Percentiles rank a stretch among this genome's conserved stretches.
Conservation (phyloP, 2,113 vertebrate genomes). For the Eonycteris spelaea region DNA sequence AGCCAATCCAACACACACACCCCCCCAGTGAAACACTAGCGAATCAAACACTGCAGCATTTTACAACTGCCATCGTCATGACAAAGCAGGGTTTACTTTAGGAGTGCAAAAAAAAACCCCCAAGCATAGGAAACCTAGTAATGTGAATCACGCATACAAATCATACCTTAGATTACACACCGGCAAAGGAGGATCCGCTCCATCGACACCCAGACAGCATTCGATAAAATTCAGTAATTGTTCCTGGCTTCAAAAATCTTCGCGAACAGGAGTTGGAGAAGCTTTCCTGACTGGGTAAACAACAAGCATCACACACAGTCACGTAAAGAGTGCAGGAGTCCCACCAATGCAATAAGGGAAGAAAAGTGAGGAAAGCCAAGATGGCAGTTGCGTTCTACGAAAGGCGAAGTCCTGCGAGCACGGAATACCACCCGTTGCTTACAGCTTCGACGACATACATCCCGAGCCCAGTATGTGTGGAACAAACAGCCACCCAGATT, state of each 20-base stretch:
- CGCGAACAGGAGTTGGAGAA: background rate
- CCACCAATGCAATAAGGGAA: slow-evolving; percentile 51
- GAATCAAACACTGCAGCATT: background rate
- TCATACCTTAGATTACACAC: background rate
- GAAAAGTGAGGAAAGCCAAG: background rate
- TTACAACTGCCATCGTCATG: background rate
- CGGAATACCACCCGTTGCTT: background rate
- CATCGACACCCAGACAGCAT: background rate
- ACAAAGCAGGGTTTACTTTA: background rate
- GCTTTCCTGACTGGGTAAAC: background rate
- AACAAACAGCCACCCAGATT: background rate
- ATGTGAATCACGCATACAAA: background rate
- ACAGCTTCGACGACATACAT: background rate
- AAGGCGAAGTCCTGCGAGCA: background rate
- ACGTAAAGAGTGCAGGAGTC: background rate
- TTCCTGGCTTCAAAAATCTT: background rate
- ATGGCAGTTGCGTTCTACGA: background rate
- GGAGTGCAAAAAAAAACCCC: background rate
- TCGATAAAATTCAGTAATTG: background rate
- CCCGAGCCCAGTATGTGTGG: background rate
- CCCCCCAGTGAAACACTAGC: background rate
- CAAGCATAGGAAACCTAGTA: background rate
- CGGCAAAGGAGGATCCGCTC: background rate
- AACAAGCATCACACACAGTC: background rate
- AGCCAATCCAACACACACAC: background rate